Base-by-base conservation (phyloP, 2,797 vertebrate genomes). In the Gymnocypris eckloni region DNA sequence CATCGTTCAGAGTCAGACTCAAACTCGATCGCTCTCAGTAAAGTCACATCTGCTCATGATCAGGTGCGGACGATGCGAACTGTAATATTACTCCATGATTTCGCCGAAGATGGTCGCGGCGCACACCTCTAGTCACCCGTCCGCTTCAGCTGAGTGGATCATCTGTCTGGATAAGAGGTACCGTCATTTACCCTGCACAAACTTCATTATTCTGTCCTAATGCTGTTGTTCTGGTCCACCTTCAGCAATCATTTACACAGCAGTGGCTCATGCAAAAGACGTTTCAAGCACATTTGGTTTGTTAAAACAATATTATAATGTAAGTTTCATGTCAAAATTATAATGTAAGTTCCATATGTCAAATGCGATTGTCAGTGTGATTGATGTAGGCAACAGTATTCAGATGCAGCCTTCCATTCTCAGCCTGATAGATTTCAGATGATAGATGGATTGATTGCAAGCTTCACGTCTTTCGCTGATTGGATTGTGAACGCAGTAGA, bases 131-230 rank as follows among this genome's bases (percentile, higher is more conserved):
- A 94, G 97, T 85, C 97, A 96, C 93, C 93, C 97, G 81, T 94
- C 96, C 81, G 96, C 97, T 88, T 97, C 97, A 82, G 92, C 95
- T 88, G 97, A 97, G 92, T 98, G 98, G 98, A 97, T 98, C 90
- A 93, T 97, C 88, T 98, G 97, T 92, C 94, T 99, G 92, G 98
- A 99, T 94, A 99, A 99, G 92, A 97, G 98, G 98, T 99, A 96
- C 90, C 90, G 25, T 52, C 70, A 16, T 54, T 28, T 18, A 45
- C 10, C 22, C 45, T 18, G 39, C 70, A 66, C 33, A 66, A 86
- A 67, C 56, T 56, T 75, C 33, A 82, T 28, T 15, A 45, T 11
- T 52, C 50, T 22, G 18, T 10, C 25, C 37, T 28, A 33, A 61
- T 52, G 72, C 16, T 15, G 70, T 69, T 50, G 43, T 80, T 80